These are phyloP conservation scores for Xestia sexstrigata DNA, from an alignment of 2,888 invertebrate genomes.

Conservation along the genomic window DNA sequence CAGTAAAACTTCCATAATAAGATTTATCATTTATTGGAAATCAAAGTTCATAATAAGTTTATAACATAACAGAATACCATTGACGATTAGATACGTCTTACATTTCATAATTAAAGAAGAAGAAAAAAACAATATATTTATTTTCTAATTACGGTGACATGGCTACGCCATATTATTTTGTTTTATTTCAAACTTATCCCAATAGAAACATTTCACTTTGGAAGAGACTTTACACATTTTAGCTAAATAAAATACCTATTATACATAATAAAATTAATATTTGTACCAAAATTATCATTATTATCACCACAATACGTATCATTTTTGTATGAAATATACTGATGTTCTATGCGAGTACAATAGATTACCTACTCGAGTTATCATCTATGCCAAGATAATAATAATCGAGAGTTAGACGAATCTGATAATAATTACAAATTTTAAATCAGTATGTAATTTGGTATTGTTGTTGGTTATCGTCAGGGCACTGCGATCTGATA, in stretches of 20 bases:
- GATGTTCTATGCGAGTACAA: constrained; percentile 21
- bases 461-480: neutral
- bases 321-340: constrained; percentile 41
- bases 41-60: constrained; percentile 10
- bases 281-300: constrained; percentile 66
- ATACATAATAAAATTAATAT: constrained; percentile 63
- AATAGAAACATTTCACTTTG: constrained; percentile 62
- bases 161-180: constrained; percentile 22
- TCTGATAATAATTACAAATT: too few relatives aligned
- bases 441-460: neutral
- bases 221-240: constrained; percentile 54
- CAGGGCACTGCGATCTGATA: neutral
- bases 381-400: neutral
- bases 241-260: constrained; percentile 50
- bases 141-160: constrained; percentile 26
- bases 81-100: constrained; percentile 49
- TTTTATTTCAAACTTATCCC: constrained; percentile 39
- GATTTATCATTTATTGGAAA: constrained; percentile 3
- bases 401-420: neutral
- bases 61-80: constrained; percentile 55
- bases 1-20: constrained; percentile 19
- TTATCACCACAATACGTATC: constrained; percentile 61
- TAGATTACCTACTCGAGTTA: neutral
- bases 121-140: constrained; percentile 23
- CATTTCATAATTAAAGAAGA: constrained; percentile 25